Base-by-base conservation (phyloP, 1,140 invertebrate genomes). In the Atopsyche davidsoni region DNA sequence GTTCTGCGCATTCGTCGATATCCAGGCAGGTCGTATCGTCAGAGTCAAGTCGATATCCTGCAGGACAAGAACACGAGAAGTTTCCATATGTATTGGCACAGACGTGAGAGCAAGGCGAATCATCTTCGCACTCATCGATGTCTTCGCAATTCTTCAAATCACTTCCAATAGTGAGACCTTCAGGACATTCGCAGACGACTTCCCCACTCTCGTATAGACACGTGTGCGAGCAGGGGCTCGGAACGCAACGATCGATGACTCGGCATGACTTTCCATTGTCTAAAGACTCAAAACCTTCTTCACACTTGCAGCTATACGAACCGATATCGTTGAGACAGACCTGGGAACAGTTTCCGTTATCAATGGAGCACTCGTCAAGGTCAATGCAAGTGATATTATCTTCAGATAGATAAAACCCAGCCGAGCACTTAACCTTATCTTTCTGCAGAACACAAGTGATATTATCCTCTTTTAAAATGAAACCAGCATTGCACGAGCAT, bases 21-120 rank as follows among this genome's bases (percentile, higher is more conserved):
- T 47, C 35, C 17, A 62, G 51, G 59, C 79, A 80, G 14, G 64
- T 69, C 52, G 70, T 72, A 25, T 62, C 62, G 10, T 69, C 64
- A 23, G 61, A 64, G 61, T 46, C 65, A 45, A 67, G 57, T 49
- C 55, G 55, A 25, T 63, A 69, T 6, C 68, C 70, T 31, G 60
- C 42, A 2, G 72, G 72, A 62, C 77, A 79, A 36, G 60, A 58
- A 56, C 79, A 81, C 21, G 65, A 56, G 49, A 73, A 76, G 32
- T 64, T 64, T 13, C 86, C 87, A 43, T 78, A 73, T 2, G 80
- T 86, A 57, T 90, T 90, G 14, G 80, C 74, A 64, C 87, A 90
- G 22, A 78, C 74, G 55, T 87, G 79, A 58, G 17, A 13, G 13
- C 10, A n/a, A 11, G 18, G 2, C 9, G 2, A 9, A 23, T 31